phyloP scores from a whole-genome alignment of 2,113 vertebrate species.

The Sinocyclocheilus grahami region DNA sequence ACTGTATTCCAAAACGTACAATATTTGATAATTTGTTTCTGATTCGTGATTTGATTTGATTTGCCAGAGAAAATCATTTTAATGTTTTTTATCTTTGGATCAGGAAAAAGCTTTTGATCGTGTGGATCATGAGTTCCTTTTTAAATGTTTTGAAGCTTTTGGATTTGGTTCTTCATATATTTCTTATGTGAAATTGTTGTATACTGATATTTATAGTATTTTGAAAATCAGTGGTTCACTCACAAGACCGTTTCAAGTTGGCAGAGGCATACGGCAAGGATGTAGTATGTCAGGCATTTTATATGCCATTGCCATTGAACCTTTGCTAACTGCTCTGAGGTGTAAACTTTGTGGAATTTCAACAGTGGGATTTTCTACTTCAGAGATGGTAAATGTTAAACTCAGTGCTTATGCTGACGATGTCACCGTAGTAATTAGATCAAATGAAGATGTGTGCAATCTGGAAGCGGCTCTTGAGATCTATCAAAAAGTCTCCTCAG shows the following conservation, averaged over 20 bases:
- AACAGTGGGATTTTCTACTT: too few relatives aligned
- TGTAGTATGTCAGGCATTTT: not conserved
- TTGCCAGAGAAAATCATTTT: not conserved
- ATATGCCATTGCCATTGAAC: not conserved
- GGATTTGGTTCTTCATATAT: not conserved
- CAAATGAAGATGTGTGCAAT: too few relatives aligned
- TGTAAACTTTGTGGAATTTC: not conserved
- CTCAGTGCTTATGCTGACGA: too few relatives aligned
- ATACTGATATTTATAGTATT: not conserved
- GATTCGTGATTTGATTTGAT: not conserved
- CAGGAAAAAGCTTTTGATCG: too few relatives aligned
- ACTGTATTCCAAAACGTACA: not conserved
- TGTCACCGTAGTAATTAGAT: too few relatives aligned
- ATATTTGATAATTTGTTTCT: constrained; percentile 13
- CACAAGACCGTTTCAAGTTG: not conserved
- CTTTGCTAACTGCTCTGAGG: not conserved
- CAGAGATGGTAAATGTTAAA: too few relatives aligned
- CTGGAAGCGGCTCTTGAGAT: too few relatives aligned
- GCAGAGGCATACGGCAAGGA: not conserved
- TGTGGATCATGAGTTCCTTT: not conserved
- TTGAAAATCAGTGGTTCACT: not conserved
- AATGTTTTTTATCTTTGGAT: not conserved
- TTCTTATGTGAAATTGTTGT: too few relatives aligned
- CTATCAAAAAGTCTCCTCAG: too few relatives aligned
- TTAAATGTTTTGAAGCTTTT: not conserved